These are phyloP conservation scores for Eilema sororculum DNA, from an alignment of 2,888 invertebrate species.

Conservation along the genomic window DNA sequence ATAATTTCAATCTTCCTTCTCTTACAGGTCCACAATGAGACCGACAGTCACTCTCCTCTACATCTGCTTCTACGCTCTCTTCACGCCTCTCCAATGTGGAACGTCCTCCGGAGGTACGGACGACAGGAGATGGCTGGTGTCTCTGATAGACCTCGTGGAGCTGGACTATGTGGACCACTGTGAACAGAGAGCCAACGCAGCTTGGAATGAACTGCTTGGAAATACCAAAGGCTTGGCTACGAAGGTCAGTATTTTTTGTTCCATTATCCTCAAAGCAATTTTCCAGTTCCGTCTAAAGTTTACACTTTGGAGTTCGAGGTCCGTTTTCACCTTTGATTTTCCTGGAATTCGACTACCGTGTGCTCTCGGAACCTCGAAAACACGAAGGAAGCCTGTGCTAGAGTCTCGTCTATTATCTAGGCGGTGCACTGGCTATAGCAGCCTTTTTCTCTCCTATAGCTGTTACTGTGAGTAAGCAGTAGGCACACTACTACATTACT, in stretches of 20 bases:
- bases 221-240: constrained; percentile 66
- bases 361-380: no score
- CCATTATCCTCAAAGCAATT: no score
- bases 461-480: no score
- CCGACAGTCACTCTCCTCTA: constrained; percentile 63
- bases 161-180: constrained; percentile 83
- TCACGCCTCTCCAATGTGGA: constrained; percentile 67
- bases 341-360: no score
- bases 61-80: constrained; percentile 68
- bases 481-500: no score
- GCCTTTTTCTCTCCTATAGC: no score
- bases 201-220: constrained; percentile 78
- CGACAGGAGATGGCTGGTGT: constrained; percentile 72
- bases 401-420: no score
- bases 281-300: no score
- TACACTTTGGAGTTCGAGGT: no score
- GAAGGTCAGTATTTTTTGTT: constrained; percentile 59
- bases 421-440: no score
- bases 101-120: constrained; percentile 70
- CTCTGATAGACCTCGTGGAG: constrained; percentile 79
- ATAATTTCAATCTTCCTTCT: constrained; percentile 25
- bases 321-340: no score
- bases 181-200: constrained; percentile 71
- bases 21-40: constrained; percentile 72
- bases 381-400: no score